Conservation (phyloP, 2,888 invertebrate genomes). For the Zygothrica quintamaculata region DNA sequence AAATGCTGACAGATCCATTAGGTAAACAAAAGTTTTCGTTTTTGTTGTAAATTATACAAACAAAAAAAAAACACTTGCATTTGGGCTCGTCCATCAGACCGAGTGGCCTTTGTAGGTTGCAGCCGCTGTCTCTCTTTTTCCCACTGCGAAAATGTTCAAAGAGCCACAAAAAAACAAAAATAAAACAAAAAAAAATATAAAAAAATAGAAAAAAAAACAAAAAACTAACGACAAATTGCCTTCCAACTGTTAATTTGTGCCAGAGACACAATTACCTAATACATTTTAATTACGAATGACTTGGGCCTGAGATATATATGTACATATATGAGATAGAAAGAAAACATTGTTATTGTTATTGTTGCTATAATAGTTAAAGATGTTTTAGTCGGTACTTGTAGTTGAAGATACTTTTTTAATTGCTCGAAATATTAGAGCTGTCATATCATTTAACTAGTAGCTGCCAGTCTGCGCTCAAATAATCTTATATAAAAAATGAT, state of each 20-base stretch:
- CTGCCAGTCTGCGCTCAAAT: constrained; percentile 48
- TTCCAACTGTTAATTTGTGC: constrained; percentile 76
- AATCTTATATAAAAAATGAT: constrained; percentile 45
- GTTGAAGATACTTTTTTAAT: constrained; percentile 43
- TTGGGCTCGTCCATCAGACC: constrained; percentile 21
- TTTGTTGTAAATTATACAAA: no score
- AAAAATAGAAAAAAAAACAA: no score
- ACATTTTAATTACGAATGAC: constrained; percentile 70
- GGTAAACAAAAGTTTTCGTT: constrained; percentile 8
- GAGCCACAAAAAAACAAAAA: constrained; percentile 35
- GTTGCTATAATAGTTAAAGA: constrained; percentile 15
- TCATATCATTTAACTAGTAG: constrained; percentile 54
- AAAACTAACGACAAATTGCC: constrained; percentile 68
- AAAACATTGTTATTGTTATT: constrained; percentile 10
- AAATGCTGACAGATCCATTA: constrained; percentile 26
- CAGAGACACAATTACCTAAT: constrained; percentile 78
- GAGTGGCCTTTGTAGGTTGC: constrained; percentile 34
- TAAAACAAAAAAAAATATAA: no score
- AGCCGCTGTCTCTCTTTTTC: constrained; percentile 31
- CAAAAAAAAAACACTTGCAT: constrained; percentile 4
- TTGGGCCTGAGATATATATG: constrained; percentile 35
- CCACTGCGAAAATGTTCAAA: constrained; percentile 35
- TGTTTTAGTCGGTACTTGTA: constrained; percentile 11
- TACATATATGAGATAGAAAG: constrained; percentile 43
- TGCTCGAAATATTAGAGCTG: constrained; percentile 54